Percentiles rank a stretch among this genome's conserved stretches.
These are phyloP conservation scores for Sinocyclocheilus grahami DNA, from an alignment of 2,113 vertebrate species.

Conservation along the genomic window DNA sequence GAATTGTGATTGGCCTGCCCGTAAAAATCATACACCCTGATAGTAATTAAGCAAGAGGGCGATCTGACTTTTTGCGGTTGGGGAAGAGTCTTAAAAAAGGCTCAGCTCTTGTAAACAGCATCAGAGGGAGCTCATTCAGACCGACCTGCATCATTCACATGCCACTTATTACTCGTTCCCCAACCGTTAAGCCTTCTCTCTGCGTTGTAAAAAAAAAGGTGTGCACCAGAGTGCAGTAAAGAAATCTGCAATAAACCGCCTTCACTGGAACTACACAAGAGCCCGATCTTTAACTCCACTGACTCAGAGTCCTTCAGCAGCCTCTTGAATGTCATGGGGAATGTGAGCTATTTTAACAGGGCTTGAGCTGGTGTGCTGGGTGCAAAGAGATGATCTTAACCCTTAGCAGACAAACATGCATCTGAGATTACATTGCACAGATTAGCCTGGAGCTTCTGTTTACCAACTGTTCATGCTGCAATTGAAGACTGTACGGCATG, in stretches of 20 bases:
- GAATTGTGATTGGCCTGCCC: conserved; percentile 42
- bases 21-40: conserved; percentile 57
- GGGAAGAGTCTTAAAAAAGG: conserved; percentile 57
- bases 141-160: conserved; percentile 65
- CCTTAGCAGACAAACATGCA: conserved; percentile 24
- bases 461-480: not conserved
- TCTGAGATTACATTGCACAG: conserved; percentile 23
- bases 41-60: conserved; percentile 61
- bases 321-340: conserved; percentile 53
- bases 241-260: conserved; percentile 71
- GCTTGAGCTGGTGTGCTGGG: conserved; percentile 32
- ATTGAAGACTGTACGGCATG: not conserved
- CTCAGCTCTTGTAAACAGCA: conserved; percentile 68
- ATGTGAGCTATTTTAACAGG: conserved; percentile 57
- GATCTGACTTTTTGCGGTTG: conserved; percentile 52
- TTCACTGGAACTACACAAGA: conserved; percentile 60
- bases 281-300: conserved; percentile 47
- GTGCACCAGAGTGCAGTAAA: conserved; percentile 68
- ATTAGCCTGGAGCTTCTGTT: conserved; percentile 1
- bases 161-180: conserved; percentile 60
- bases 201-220: conserved; percentile 66
- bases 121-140: conserved; percentile 67
- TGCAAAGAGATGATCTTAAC: conserved; percentile 34
- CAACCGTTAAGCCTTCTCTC: conserved; percentile 54
- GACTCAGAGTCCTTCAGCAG: conserved; percentile 50